A percentile compares a stretch with the other conserved stretches of the same genome.
Conservation (phyloP, 2,113 vertebrate species). For the Atrichornis clamosus region DNA sequence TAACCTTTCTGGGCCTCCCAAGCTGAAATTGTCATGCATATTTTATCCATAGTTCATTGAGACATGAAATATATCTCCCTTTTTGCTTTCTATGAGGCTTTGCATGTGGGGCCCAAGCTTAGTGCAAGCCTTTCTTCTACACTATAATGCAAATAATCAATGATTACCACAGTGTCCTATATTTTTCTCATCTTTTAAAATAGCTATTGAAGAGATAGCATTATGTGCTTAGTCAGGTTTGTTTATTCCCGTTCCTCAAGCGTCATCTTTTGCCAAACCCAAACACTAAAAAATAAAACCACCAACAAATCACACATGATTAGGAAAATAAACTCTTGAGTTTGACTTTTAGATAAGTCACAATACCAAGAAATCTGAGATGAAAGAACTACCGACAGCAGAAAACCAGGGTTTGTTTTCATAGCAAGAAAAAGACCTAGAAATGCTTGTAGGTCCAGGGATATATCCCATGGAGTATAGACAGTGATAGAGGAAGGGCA, state of each 20-base stretch:
- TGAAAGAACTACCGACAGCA: background rate
- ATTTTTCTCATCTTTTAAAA: background rate
- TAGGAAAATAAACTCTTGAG: background rate
- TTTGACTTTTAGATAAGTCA: background rate
- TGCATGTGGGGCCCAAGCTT: background rate
- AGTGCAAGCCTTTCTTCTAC: background rate
- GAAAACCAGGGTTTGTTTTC: background rate
- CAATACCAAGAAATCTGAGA: background rate
- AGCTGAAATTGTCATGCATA: background rate
- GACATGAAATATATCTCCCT: background rate
- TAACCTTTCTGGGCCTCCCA: constrained; percentile 19
- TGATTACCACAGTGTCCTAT: background rate
- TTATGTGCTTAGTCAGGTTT: background rate
- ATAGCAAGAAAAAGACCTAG: background rate
- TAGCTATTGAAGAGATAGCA: background rate
- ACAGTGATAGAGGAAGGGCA: background rate
- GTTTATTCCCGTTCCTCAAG: background rate
- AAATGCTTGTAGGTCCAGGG: background rate
- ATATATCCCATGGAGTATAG: background rate
- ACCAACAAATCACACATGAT: background rate
- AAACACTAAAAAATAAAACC: background rate
- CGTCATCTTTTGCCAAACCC: background rate
- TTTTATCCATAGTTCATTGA: constrained; percentile 14
- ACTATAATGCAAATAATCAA: background rate
- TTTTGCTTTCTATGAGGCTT: background rate